Conservation (phyloP, 2,888 invertebrate species). For the Leptinotarsa tumamoca region DNA sequence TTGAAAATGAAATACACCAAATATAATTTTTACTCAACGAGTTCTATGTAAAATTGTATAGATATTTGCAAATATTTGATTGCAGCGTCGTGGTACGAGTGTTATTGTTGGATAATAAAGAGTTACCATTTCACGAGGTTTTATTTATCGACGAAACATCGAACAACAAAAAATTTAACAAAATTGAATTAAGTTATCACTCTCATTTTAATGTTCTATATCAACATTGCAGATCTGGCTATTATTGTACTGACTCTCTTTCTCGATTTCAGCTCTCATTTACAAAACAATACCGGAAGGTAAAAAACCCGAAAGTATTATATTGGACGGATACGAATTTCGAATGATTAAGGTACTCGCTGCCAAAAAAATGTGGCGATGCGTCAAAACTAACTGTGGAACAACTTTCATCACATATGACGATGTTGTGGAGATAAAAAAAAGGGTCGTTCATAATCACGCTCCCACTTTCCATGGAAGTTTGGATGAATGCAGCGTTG, state of each 20-base stretch:
- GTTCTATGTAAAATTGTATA: too few relatives aligned
- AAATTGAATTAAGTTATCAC: too few relatives aligned
- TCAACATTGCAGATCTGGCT: too few relatives aligned
- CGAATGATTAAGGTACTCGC: not conserved
- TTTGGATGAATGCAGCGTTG: constrained; percentile 28
- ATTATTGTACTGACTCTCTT: constrained; percentile 1
- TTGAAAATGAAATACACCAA: too few relatives aligned
- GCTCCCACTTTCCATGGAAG: constrained; percentile 20
- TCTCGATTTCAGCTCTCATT: constrained; percentile 23
- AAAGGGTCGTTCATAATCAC: constrained; percentile 23
- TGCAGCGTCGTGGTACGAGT: too few relatives aligned
- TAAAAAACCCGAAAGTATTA: constrained; percentile 18
- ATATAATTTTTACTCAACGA: too few relatives aligned
- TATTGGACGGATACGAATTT: constrained; percentile 27
- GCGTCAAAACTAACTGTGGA: not conserved
- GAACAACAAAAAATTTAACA: too few relatives aligned
- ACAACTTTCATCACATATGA: constrained; percentile 22
- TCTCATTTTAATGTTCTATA: too few relatives aligned
- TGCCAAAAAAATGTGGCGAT: constrained; percentile 20
- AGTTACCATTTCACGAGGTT: too few relatives aligned
- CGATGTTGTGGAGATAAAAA: constrained; percentile 15
- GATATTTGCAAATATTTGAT: too few relatives aligned
- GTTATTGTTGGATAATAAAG: too few relatives aligned
- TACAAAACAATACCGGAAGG: constrained; percentile 21
- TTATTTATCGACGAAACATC: too few relatives aligned